Conservation (phyloP, 1,140 invertebrate genomes). For the Drosophila navojoa region DNA sequence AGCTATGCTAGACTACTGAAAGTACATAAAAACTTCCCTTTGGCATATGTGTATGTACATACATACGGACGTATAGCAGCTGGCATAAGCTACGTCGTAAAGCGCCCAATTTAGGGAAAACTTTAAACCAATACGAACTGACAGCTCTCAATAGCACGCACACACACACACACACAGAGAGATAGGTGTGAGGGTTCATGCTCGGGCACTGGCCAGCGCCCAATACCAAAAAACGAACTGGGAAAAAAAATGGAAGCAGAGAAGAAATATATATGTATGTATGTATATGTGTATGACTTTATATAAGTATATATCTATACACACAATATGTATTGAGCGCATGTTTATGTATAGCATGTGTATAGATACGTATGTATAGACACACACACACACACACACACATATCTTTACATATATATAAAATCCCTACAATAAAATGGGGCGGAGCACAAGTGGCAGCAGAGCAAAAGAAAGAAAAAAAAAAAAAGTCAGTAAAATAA, state of each 20-base stretch:
- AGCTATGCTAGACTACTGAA: too few relatives aligned
- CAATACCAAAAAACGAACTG: slow-evolving; percentile 52
- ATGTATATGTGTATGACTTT: slow-evolving; percentile 32
- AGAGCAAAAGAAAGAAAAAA: slow-evolving; percentile 28
- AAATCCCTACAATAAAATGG: slow-evolving; percentile 80
- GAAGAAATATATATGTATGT: slow-evolving; percentile 47
- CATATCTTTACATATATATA: slow-evolving; percentile 30
- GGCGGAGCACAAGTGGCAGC: slow-evolving; percentile 77
- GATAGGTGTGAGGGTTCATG: slow-evolving; percentile 17
- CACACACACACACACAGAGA: slow-evolving; percentile 26
- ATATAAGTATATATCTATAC: slow-evolving; percentile 43
- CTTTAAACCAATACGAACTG: slow-evolving; percentile 57
- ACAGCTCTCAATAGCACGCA: slow-evolving; percentile 45
- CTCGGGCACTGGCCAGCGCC: slow-evolving; percentile 54
- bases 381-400: slow-evolving; percentile 5
- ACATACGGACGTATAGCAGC: background rate
- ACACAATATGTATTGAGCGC: slow-evolving; percentile 54
- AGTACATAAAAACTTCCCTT: too few relatives aligned
- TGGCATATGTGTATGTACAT: background rate
- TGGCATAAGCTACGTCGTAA: background rate
- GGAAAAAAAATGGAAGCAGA: slow-evolving; percentile 30
- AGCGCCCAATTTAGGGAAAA: slow-evolving; percentile 29
- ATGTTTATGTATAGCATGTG: slow-evolving; percentile 41
- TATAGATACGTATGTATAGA: slow-evolving; percentile 39
- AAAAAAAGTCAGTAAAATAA: slow-evolving; percentile 43